Evolutionary conservation across 1,140 invertebrate species (phyloP).

Genomic region (Drosophila teissieri): DNA sequence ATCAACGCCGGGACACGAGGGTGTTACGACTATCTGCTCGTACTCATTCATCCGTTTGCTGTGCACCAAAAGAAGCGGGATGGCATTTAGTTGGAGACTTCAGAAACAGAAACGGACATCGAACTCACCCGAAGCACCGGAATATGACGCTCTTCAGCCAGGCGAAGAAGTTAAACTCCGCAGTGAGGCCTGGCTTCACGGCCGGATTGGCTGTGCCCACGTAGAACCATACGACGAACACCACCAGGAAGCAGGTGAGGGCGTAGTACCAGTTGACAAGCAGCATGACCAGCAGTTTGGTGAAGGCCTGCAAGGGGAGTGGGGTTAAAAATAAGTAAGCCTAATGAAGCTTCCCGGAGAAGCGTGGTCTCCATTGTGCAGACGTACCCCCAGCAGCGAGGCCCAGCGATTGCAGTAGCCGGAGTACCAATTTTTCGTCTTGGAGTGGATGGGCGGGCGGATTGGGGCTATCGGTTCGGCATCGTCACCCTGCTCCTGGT

Average conservation of each 20-base stretch:
- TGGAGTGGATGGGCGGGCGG: conserved; percentile 89
- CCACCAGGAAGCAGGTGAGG: conserved; percentile 90
- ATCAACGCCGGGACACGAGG: conserved; percentile 92
- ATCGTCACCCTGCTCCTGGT: conserved; percentile 45
- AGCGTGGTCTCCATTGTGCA: neutral
- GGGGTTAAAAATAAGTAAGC: neutral
- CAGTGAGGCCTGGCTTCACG: conserved; percentile 94
- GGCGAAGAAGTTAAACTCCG: conserved; percentile 93
- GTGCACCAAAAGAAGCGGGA: conserved; percentile 20
- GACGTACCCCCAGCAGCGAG: conserved; percentile 93
- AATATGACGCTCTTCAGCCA: conserved; percentile 92
- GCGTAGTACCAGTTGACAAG: conserved; percentile 97
- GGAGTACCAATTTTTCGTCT: conserved; percentile 97
- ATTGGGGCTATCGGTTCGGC: conserved; percentile 85
- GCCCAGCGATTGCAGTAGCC: conserved; percentile 96
- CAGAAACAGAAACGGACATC: too few species aligned
- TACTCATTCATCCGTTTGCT: conserved; percentile 92
- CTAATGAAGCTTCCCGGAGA: neutral
- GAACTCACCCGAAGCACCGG: conserved; percentile 91
- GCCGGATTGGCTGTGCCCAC: conserved; percentile 97
- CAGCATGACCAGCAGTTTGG: conserved; percentile 95
- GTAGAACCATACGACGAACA: conserved; percentile 95
- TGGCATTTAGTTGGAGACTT: neutral
- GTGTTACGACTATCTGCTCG: conserved; percentile 95
- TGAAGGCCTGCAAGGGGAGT: conserved; percentile 53